phyloP scores from a whole-genome alignment of 2,797 vertebrate genomes.

The Chaetodon trifasciatus region DNA sequence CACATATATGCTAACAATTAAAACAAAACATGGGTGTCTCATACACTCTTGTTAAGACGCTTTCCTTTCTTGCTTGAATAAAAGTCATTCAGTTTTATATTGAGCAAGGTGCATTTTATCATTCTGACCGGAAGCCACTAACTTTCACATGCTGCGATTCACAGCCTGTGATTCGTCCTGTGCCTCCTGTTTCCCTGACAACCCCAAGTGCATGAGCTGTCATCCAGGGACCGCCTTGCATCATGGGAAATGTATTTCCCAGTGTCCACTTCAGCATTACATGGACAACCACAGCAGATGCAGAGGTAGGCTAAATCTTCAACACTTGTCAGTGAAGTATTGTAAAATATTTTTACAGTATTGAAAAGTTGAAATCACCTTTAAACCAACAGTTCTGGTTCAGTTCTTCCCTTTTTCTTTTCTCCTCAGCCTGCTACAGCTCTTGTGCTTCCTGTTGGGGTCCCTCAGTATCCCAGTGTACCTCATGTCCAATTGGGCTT shows the following conservation, averaged over 20 bases:
- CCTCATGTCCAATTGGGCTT: constrained; percentile 80
- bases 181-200: constrained; percentile 87
- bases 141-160: constrained; percentile 26
- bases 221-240: constrained; percentile 82
- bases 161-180: constrained; percentile 92
- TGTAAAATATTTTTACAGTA: too few relatives aligned
- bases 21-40: background rate
- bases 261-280: constrained; percentile 89
- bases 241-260: constrained; percentile 86
- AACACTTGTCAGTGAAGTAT: background rate
- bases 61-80: background rate
- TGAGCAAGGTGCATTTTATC: constrained; percentile 10
- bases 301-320: constrained; percentile 82
- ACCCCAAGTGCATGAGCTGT: constrained; percentile 88
- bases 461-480: constrained; percentile 88
- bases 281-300: constrained; percentile 82
- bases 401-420: background rate
- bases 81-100: constrained; percentile 5
- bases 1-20: background rate
- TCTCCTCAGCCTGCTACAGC: constrained; percentile 88
- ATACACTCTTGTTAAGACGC: background rate
- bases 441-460: constrained; percentile 90
- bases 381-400: background rate
- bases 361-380: too few relatives aligned
- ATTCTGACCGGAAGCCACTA: constrained; percentile 15